phyloP scores from a whole-genome alignment of 2,797 vertebrate genomes.

The Acrossocheilus fasciatus region DNA sequence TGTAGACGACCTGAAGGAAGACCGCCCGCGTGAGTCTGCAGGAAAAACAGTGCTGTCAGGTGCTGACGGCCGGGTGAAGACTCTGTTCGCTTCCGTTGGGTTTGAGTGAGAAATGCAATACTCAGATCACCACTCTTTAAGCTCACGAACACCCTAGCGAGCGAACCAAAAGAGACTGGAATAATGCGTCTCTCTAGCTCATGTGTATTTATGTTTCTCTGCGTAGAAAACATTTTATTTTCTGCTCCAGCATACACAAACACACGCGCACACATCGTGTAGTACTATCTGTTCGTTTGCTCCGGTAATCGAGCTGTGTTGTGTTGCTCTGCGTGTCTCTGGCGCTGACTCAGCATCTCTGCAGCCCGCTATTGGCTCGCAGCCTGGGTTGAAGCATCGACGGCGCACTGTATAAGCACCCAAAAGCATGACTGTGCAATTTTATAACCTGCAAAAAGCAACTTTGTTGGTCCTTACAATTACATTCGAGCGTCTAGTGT shows the following conservation, averaged over 20 bases:
- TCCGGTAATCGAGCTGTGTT: conserved; percentile 22
- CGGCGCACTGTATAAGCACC: conserved; percentile 26
- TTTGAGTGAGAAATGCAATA: not conserved
- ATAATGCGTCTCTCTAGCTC: not conserved
- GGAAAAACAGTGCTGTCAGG: conserved; percentile 32
- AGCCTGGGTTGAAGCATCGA: not conserved
- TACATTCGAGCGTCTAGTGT: conserved; percentile 7
- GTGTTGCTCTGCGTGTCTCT: not conserved
- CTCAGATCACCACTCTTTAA: not conserved
- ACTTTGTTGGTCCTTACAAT: conserved; percentile 29
- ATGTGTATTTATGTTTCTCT: not conserved
- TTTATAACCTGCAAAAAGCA: conserved; percentile 28
- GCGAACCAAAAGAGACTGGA: not conserved
- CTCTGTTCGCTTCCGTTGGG: not conserved
- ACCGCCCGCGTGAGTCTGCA: conserved; percentile 36
- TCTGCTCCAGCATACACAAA: not conserved
- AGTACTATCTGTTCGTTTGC: conserved; percentile 7
- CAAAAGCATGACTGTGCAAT: conserved; percentile 38
- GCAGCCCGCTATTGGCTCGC: conserved; percentile 9
- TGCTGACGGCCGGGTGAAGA: conserved; percentile 1
- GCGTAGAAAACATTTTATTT: not conserved
- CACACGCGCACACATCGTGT: not conserved
- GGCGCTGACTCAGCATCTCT: conserved; percentile 45
- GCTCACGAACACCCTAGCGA: not conserved
- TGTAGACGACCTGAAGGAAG: conserved; percentile 42